Evolutionary conservation across 2,797 vertebrate species (phyloP).

Genomic region (Pseudochirops cupreus): DNA sequence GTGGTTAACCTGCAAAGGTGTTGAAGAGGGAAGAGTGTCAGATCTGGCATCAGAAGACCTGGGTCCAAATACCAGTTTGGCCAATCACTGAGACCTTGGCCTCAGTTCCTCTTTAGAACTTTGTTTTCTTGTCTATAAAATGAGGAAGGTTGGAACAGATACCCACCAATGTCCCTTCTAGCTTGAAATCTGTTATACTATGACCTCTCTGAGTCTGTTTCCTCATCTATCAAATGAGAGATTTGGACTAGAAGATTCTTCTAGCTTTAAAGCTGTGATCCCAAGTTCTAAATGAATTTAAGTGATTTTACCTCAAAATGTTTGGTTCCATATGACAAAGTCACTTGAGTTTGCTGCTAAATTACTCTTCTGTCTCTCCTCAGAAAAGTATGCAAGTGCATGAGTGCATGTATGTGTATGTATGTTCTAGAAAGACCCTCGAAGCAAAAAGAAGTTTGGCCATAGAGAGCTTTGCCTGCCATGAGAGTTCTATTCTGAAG

Average conservation of each 20-base stretch:
- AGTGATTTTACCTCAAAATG: background rate
- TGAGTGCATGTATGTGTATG: background rate
- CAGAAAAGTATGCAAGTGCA: background rate
- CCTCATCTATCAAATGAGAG: background rate
- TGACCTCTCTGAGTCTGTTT: background rate
- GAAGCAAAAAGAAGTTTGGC: constrained; percentile 10
- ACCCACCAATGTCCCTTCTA: background rate
- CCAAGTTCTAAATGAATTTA: background rate
- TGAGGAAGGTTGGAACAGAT: background rate
- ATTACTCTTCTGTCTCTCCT: background rate
- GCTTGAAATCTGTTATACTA: background rate
- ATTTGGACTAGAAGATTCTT: background rate
- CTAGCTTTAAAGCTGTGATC: background rate
- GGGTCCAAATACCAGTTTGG: background rate
- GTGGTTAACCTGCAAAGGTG: background rate
- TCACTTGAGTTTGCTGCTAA: background rate
- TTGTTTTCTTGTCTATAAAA: background rate
- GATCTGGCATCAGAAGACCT: background rate
- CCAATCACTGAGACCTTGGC: background rate
- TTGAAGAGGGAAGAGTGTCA: background rate
- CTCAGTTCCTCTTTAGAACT: background rate
- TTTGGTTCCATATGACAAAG: background rate
- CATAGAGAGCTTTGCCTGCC: background rate
- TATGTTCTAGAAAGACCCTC: background rate
- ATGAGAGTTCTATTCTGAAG: constrained; percentile 30